Percentiles rank a stretch among this genome's conserved stretches.
Conservation (phyloP, 2,888 invertebrate species). For the Mythimna albipuncta region DNA sequence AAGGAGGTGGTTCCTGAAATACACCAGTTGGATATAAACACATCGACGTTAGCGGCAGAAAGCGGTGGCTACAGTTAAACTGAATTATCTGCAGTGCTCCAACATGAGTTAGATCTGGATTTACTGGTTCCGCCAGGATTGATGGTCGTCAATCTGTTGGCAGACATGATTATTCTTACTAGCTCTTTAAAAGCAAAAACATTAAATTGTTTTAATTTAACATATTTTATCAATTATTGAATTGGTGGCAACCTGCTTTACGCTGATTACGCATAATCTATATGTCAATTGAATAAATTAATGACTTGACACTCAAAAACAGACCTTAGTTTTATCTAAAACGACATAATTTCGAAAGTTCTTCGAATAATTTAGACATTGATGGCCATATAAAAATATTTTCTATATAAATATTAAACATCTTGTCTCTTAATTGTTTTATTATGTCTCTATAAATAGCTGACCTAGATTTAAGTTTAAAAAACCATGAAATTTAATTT, state of each 20-base stretch:
- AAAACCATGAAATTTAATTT: not conserved
- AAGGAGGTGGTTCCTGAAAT: slow-evolving; percentile 81
- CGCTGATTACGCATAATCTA: slow-evolving; percentile 28
- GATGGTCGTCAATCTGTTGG: slow-evolving; percentile 18
- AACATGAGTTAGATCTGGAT: slow-evolving; percentile 50
- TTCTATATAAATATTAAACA: not conserved
- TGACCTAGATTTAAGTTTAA: not conserved
- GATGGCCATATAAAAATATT: not conserved
- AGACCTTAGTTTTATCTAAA: slow-evolving; percentile 44
- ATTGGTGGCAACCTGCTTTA: slow-evolving; percentile 8
- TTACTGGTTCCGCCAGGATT: slow-evolving; percentile 31
- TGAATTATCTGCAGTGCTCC: slow-evolving; percentile 61
- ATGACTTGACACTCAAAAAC: slow-evolving; percentile 32
- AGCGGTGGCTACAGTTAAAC: slow-evolving; percentile 69
- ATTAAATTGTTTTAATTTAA: slow-evolving; percentile 5
- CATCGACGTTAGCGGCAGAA: slow-evolving; percentile 70
- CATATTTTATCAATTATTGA: slow-evolving; percentile 31
- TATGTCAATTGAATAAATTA: slow-evolving; percentile 27
- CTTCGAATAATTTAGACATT: slow-evolving; percentile 30
- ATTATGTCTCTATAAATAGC: not conserved
- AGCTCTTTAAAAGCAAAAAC: slow-evolving; percentile 9
- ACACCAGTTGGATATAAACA: slow-evolving; percentile 76
- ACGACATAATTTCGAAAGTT: slow-evolving; percentile 31
- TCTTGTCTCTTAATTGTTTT: not conserved
- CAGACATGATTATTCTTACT: slow-evolving; percentile 22